Percentiles rank a stretch among this genome's conserved stretches.
phyloP scores from a whole-genome alignment of 2,888 invertebrate genomes.

The Blastobasis adustella region DNA sequence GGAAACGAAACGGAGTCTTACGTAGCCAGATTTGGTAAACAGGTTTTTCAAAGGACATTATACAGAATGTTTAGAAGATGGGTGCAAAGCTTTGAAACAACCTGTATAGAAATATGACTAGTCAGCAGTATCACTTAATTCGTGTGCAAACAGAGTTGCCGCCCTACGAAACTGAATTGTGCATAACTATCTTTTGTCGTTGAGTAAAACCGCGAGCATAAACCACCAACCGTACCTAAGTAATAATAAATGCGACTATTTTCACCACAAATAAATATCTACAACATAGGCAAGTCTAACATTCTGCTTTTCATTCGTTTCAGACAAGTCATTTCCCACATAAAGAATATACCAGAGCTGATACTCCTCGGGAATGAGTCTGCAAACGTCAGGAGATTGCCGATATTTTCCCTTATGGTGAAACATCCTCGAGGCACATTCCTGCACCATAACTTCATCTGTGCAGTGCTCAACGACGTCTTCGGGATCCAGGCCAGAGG shows the following conservation, averaged over 20 bases:
- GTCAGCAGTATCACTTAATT: background rate
- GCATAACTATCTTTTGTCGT: background rate
- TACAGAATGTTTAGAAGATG: too few species aligned
- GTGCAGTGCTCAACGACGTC: constrained; percentile 90
- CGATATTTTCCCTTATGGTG: constrained; percentile 91
- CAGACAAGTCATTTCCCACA: constrained; percentile 87
- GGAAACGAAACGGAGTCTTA: too few species aligned
- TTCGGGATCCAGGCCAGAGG: constrained; percentile 92
- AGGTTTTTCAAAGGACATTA: too few species aligned
- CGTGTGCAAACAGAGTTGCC: background rate
- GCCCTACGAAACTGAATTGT: background rate
- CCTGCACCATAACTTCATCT: constrained; percentile 91
- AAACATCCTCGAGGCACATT: constrained; percentile 87
- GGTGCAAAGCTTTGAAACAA: too few species aligned
- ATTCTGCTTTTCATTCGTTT: constrained; percentile 29
- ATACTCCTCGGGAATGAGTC: constrained; percentile 84
- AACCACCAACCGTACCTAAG: too few species aligned
- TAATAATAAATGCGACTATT: too few species aligned
- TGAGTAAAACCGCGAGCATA: too few species aligned
- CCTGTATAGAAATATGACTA: too few species aligned
- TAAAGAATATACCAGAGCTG: constrained; percentile 85
- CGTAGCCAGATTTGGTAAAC: too few species aligned
- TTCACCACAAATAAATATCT: background rate
- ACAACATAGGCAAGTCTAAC: background rate
- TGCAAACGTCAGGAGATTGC: constrained; percentile 79